A percentile compares a stretch with the other conserved stretches of the same genome.
phyloP scores from a whole-genome alignment of 2,888 invertebrate genomes.

The Electrophaes corylata region DNA sequence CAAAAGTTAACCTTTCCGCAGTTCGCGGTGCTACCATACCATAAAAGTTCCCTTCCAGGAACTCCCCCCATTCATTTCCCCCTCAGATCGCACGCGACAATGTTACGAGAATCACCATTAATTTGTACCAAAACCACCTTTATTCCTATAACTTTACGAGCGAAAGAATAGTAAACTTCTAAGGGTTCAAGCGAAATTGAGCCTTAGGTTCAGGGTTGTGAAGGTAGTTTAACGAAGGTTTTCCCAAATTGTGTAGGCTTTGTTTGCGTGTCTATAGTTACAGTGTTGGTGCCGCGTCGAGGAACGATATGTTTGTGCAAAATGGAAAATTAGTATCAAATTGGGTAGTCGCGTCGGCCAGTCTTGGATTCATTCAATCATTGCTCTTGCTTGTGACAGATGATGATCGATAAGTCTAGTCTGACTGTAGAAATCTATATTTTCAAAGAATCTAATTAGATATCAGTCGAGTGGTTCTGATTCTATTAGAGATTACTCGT shows the following conservation, averaged over 20 bases:
- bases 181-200: slow-evolving; percentile 22
- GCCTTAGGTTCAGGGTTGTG: slow-evolving; percentile 2
- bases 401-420: too few species aligned
- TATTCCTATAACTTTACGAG: slow-evolving; percentile 24
- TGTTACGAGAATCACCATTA: slow-evolving; percentile 19
- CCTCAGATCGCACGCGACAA: slow-evolving; percentile 43
- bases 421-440: too few species aligned
- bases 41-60: slow-evolving; percentile 34
- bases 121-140: slow-evolving; percentile 22
- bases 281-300: slow-evolving; percentile 3
- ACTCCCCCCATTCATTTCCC: slow-evolving; percentile 34
- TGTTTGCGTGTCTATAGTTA: slow-evolving; percentile 22
- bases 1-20: slow-evolving; percentile 29
- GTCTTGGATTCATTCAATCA: too few species aligned
- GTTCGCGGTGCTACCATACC: slow-evolving; percentile 20
- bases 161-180: slow-evolving; percentile 6
- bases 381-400: too few species aligned
- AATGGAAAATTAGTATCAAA: slow-evolving; percentile 1
- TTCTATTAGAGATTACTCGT: too few species aligned
- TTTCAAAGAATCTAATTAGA: too few species aligned
- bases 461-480: too few species aligned
- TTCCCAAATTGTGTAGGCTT: slow-evolving; percentile 20
- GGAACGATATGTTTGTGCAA: slow-evolving; percentile 14
- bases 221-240: slow-evolving; percentile 10
- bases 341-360: too few species aligned